Base-by-base conservation (phyloP, 2,888 invertebrate species). In the Pseudococcus viburni region DNA sequence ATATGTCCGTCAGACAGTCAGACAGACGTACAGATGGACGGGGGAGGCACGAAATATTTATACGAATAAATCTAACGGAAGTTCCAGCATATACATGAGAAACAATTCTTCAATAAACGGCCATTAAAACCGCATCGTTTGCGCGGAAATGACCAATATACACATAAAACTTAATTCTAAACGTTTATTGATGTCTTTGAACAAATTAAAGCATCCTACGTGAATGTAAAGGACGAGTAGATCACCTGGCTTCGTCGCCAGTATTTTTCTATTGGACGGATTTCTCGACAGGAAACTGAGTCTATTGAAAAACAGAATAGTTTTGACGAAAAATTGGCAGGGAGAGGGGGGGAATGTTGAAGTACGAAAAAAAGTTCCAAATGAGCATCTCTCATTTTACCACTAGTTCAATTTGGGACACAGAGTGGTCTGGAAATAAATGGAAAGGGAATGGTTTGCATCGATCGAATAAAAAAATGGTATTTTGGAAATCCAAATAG, bases 141-240 rank as follows among this genome's bases (percentile, higher is more conserved):
- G 42, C 19, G 80, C 80, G 80, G 80, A 83, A 83, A 83, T 83
- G 80, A 83, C 80, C 80, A 83, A 83, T 83, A 83, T 26, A 83
- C 11, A 11, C 46, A n/a, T 11, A 11, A 46, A n/a, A 46, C 12
- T 19, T 83, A 83, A 73, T 73, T 73, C 17, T 11, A 42, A 77
- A 46, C 80, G 80, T 46, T 46, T 42, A 64, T 64, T 64, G 64
- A 64, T 64, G 64, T 11, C 80, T 26, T 46, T 19, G 5, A 33
- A 26, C 33, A 73, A 83, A 83, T 83, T 83, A 83, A 83, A 46
- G 19, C 46, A 46, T 83, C 80, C 80, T 83, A 83, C 33, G 64
- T 64, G 3, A 0, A 9, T 11, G 22, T 5, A 19, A 59, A 7
- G 11, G 9, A 22, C 64, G n/a, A 59, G n/a, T n/a, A 64, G 64